Percentiles rank a stretch among this genome's conserved stretches.
Evolutionary conservation across 2,888 invertebrate species (phyloP).

Genomic region (Nebria salina): DNA sequence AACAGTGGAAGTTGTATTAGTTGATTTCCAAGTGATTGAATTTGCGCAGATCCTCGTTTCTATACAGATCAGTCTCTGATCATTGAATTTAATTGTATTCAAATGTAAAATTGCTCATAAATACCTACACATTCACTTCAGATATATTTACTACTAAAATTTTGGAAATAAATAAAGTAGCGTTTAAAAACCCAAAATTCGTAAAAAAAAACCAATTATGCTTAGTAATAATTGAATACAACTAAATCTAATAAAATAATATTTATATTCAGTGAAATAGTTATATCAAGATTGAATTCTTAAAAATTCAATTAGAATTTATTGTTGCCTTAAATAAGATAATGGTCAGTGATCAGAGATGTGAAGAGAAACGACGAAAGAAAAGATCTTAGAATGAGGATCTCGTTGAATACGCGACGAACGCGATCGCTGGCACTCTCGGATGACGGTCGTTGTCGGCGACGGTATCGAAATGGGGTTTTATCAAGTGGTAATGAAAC

Average conservation of each 20-base stretch:
- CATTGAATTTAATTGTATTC: neutral
- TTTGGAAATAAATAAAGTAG: too few relatives aligned
- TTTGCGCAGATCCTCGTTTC: neutral
- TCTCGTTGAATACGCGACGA: neutral
- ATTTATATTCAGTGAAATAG: too few relatives aligned
- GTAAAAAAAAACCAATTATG: too few relatives aligned
- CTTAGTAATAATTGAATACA: too few relatives aligned
- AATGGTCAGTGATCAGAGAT: neutral
- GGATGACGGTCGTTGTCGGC: neutral
- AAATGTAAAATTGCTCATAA: too few relatives aligned
- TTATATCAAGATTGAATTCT: too few relatives aligned
- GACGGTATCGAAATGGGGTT: neutral
- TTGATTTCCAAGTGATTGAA: neutral
- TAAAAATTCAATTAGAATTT: neutral
- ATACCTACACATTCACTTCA: too few relatives aligned
- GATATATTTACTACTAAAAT: too few relatives aligned
- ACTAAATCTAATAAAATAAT: too few relatives aligned
- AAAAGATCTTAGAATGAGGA: neutral
- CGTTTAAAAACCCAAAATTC: too few relatives aligned
- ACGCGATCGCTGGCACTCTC: neutral
- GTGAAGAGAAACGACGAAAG: neutral
- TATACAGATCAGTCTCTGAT: neutral
- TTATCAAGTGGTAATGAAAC: neutral
- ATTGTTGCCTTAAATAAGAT: neutral
- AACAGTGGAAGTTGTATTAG: constrained; percentile 44